These are phyloP conservation scores for Myocastor coypus DNA, from an alignment of 2,113 vertebrate species.

Conservation along the genomic window DNA sequence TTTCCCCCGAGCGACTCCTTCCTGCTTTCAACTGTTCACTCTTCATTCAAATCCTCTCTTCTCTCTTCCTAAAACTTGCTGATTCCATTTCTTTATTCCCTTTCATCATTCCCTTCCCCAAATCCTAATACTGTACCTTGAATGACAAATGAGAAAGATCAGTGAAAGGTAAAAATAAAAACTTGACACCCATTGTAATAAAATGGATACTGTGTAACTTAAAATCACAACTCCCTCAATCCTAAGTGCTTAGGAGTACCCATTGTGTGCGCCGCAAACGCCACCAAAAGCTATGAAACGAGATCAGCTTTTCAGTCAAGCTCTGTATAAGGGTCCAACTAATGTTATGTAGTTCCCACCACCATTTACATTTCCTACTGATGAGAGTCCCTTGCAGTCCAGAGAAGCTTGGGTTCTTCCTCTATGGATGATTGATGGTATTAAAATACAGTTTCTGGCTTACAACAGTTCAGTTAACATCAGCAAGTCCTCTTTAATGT, in stretches of 20 bases:
- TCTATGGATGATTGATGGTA: background rate
- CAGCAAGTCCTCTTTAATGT: no score
- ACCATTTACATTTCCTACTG: background rate
- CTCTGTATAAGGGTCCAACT: background rate
- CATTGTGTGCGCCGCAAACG: background rate
- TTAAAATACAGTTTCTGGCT: background rate
- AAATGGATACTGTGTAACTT: background rate
- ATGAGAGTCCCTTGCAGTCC: background rate
- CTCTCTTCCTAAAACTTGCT: conserved; percentile 46
- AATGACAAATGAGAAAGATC: conserved; percentile 13
- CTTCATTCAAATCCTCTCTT: conserved; percentile 29
- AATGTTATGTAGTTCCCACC: background rate
- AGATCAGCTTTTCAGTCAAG: background rate
- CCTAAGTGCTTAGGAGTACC: background rate
- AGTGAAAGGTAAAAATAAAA: background rate
- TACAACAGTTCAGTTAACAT: background rate
- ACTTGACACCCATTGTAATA: background rate
- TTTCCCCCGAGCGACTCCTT: background rate
- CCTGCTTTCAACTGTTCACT: conserved; percentile 49
- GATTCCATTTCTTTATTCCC: conserved; percentile 51
- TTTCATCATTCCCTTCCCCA: conserved; percentile 60
- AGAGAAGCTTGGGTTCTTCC: background rate
- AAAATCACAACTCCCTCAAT: background rate
- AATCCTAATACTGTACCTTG: background rate
- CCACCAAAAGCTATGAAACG: background rate